A percentile compares a stretch with the other conserved stretches of the same genome.
Evolutionary conservation across 2,888 invertebrate species (phyloP).

Genomic region (Leucophenga montana): DNA sequence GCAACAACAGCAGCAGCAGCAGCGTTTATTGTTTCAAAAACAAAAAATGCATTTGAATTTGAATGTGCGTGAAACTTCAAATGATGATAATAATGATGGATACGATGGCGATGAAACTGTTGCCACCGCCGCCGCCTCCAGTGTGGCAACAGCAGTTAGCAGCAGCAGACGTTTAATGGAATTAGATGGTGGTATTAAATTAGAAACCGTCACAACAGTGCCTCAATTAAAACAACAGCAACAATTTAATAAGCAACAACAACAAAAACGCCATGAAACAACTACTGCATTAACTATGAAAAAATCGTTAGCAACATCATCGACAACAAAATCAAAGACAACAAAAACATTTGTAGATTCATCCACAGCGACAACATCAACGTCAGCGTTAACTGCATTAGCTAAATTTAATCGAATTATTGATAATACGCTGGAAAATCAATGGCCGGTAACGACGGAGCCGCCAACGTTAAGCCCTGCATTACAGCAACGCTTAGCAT

Average conservation of each 20-base stretch:
- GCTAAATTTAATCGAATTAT: constrained; percentile 73
- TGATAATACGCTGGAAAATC: constrained; percentile 66
- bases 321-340: constrained; percentile 42
- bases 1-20: constrained; percentile 42
- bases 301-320: constrained; percentile 46
- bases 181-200: constrained; percentile 58
- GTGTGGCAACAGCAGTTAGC: constrained; percentile 29
- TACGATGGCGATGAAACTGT: constrained; percentile 43
- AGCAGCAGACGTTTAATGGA: constrained; percentile 28
- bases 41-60: constrained; percentile 68
- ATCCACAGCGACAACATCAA: constrained; percentile 55
- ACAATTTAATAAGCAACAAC: constrained; percentile 63
- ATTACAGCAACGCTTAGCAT: constrained; percentile 58
- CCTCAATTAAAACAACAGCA: constrained; percentile 60
- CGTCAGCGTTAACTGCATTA: constrained; percentile 70
- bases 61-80: constrained; percentile 60
- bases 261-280: constrained; percentile 44
- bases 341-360: constrained; percentile 39
- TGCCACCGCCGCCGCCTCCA: constrained; percentile 31
- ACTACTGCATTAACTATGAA: constrained; percentile 23
- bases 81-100: constrained; percentile 59
- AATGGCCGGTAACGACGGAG: constrained; percentile 37
- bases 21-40: constrained; percentile 62
- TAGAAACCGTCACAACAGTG: constrained; percentile 72
- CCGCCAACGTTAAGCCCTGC: constrained; percentile 54